Evolutionary conservation across 2,888 invertebrate species (phyloP), one percentile per base, ranked within the genome.

Genomic region (Cosmia trapezina): DNA sequence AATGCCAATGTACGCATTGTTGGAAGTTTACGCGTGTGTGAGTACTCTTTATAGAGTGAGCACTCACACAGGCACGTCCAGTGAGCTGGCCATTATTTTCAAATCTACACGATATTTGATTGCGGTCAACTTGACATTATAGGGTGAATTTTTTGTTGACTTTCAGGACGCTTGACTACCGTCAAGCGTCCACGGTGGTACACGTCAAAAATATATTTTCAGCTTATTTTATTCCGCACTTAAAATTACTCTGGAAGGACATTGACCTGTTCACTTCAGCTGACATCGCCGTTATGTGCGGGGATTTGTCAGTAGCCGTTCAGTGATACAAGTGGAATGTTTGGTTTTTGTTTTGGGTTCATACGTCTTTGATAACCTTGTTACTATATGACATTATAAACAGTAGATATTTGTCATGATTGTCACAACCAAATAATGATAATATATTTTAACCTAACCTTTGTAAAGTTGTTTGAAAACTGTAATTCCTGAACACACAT

Each of bases 1-100:
- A 91, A 89, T 90, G 89, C 87, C 89, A 87, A 89, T 86, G 86
- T 88, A 88, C 83, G 88, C 84, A 88, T 86, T 87, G 87, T 89
- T 90, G 90, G 89, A 89, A 87, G 22, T 28, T 28, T 85, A 72
- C 78, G 66, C 73, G 77, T 86, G 88, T 88, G 89, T 91, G 90
- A 75, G 73, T 59, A 56, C 73, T 79, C 83, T 83, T 80, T 86
- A 85, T 84, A 85, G 77, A 86, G 85, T 81, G 83, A 78, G 85
- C 76, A 88, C 85, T 72, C 71, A 83, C 84, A 83, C 78, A 62
- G 17, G 17, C 62, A 41, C 63, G 72, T 8, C 11, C 45, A 37
- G 56, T 47, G 67, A 75, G 65, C 66, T 61, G 63, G 79, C 69
- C 74, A 79, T 80, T 89, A 90, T 89, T 90, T 87, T 85, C 83